Percentiles rank a stretch among this genome's conserved stretches.
Conservation (phyloP, 2,797 vertebrate species). For the Momotus momota region DNA sequence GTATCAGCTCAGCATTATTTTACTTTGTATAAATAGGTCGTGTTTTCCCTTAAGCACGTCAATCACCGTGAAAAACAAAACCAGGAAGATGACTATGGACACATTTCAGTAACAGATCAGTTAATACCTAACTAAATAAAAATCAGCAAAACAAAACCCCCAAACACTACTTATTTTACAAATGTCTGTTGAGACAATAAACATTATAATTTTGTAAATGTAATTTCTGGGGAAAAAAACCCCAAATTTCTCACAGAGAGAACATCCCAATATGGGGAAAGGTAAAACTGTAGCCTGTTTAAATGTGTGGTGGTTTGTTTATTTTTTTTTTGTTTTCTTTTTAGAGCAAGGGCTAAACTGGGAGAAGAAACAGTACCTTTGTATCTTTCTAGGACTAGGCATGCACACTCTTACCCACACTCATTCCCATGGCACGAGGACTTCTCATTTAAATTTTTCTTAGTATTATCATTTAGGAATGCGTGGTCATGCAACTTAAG, state of each 20-base stretch:
- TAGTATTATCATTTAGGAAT: background rate
- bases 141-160: background rate
- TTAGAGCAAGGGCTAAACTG: background rate
- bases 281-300: background rate
- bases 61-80: background rate
- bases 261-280: background rate
- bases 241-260: background rate
- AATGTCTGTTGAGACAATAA: background rate
- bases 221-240: background rate
- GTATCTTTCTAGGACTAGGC: background rate
- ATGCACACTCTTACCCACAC: rapidly evolving
- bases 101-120: background rate
- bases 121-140: background rate
- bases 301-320: background rate
- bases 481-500: background rate
- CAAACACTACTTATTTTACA: background rate
- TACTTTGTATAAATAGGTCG: background rate
- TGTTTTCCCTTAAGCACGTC: background rate
- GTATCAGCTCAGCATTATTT: background rate
- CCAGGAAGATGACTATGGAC: background rate
- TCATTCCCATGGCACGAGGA: background rate
- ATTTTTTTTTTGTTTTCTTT: background rate
- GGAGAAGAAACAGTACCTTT: background rate
- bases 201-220: background rate
- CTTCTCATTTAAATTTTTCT: background rate